Conservation (phyloP, 2,113 vertebrate species). For the Cyanoramphus novaezelandiae region DNA sequence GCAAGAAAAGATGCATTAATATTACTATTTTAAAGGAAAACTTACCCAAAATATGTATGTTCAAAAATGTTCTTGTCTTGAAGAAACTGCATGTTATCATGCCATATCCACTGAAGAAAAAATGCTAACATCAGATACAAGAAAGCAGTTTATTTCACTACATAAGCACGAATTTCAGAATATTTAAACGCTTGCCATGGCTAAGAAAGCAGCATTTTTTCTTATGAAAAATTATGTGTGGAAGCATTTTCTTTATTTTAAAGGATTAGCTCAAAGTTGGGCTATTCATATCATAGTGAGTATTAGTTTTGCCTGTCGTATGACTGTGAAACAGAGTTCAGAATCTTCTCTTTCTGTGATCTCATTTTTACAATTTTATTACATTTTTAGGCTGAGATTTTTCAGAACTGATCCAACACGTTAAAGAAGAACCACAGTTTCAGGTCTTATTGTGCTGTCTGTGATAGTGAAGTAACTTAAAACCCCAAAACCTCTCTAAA, state of each 20-base stretch:
- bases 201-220: neutral
- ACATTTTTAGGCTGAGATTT: neutral
- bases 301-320: neutral
- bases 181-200: neutral
- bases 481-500: neutral
- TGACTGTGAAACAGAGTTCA: neutral
- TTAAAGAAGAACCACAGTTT: neutral
- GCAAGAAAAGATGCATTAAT: slow-evolving; percentile 43
- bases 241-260: neutral
- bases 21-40: slow-evolving; percentile 49
- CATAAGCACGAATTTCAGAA: slow-evolving; percentile 13
- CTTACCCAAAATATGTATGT: slow-evolving; percentile 98
- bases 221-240: neutral
- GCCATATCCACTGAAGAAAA: slow-evolving; percentile 96
- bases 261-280: neutral
- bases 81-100: slow-evolving; percentile 99
- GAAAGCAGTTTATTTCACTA: slow-evolving; percentile 62
- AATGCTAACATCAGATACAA: slow-evolving; percentile 68
- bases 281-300: accelerated
- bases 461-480: neutral
- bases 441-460: neutral
- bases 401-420: neutral
- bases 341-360: neutral
- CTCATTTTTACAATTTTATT: neutral
- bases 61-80: slow-evolving; percentile 99